A percentile compares a stretch with the other conserved stretches of the same genome.
These are phyloP conservation scores for Caenorhabditis virilis DNA, from an alignment of 2,888 invertebrate genomes.

Conservation along the genomic window DNA sequence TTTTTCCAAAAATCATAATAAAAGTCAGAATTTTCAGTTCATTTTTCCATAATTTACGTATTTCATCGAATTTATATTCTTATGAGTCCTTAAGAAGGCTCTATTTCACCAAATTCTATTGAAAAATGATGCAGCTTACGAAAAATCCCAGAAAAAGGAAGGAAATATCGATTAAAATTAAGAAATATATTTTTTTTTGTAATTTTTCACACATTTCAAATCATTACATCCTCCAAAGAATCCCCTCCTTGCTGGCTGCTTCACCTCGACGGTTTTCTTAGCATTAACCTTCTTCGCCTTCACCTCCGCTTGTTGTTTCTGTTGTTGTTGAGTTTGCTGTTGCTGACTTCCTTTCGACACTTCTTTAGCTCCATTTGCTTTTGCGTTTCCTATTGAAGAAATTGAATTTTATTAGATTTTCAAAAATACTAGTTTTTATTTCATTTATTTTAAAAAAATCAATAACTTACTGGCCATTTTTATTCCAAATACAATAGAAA, in stretches of 20 bases:
- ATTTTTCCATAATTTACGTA: no score
- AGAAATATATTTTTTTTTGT: no score
- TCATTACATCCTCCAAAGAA: neutral
- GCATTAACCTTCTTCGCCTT: neutral
- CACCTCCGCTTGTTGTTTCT: neutral
- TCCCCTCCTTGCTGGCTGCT: neutral
- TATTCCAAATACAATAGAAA: no score
- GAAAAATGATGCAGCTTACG: neutral
- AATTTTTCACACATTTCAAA: no score
- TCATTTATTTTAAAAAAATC: neutral
- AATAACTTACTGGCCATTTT: conserved; percentile 7
- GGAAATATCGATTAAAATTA: no score
- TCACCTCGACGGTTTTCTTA: neutral
- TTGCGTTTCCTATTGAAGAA: conserved; percentile 3
- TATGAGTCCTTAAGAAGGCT: no score
- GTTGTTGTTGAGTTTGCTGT: neutral
- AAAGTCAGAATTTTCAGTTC: neutral
- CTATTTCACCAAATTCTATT: no score
- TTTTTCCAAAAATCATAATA: neutral
- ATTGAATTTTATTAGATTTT: neutral
- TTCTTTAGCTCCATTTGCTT: neutral
- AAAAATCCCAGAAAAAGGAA: neutral
- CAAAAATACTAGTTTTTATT: neutral
- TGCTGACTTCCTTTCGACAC: no score
- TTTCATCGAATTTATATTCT: no score